phyloP scores from a whole-genome alignment of 2,113 vertebrate species.

The Gila orcuttii region DNA sequence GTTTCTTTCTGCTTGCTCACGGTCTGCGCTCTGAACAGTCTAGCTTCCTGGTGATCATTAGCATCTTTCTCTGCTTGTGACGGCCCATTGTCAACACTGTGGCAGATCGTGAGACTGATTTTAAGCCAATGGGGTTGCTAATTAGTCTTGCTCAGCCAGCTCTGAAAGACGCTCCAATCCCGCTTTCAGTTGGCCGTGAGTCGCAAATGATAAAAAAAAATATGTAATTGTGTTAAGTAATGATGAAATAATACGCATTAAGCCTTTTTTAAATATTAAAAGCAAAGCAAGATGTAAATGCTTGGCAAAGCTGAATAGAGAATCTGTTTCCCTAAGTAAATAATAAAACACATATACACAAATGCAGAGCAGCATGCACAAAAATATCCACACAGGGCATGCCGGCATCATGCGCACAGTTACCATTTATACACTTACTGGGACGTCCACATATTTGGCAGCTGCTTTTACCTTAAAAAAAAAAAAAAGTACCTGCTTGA shows the following conservation, averaged over 20 bases:
- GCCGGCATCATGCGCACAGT: slow-evolving; percentile 37
- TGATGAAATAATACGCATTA: slow-evolving; percentile 40
- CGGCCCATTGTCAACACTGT: slow-evolving; percentile 48
- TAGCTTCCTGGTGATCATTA: slow-evolving; percentile 32
- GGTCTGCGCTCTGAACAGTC: slow-evolving; percentile 42
- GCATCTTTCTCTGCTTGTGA: slow-evolving; percentile 42
- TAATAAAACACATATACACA: slow-evolving; percentile 51
- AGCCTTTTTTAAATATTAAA: slow-evolving; percentile 24
- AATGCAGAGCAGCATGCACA: slow-evolving; percentile 32
- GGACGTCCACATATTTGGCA: slow-evolving; percentile 96
- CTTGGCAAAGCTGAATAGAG: slow-evolving; percentile 49
- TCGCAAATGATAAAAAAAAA: slow-evolving; percentile 40
- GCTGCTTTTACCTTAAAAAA: slow-evolving; percentile 91
- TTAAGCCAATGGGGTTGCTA: slow-evolving; percentile 57
- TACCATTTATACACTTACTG: slow-evolving; percentile 80
- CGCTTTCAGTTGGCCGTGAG: slow-evolving; percentile 18
- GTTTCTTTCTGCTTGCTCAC: slow-evolving; percentile 27
- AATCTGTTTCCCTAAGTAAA: slow-evolving; percentile 42
- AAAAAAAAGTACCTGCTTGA: slow-evolving; percentile 10
- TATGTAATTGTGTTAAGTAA: slow-evolving; percentile 29
- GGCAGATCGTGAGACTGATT: slow-evolving; percentile 47
- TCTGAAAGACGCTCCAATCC: slow-evolving; percentile 44
- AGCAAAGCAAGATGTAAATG: slow-evolving; percentile 44
- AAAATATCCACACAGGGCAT: slow-evolving; percentile 41
- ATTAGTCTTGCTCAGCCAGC: slow-evolving; percentile 54